Base-by-base conservation (phyloP, 2,113 vertebrate species). In the Platichthys stellatus region DNA sequence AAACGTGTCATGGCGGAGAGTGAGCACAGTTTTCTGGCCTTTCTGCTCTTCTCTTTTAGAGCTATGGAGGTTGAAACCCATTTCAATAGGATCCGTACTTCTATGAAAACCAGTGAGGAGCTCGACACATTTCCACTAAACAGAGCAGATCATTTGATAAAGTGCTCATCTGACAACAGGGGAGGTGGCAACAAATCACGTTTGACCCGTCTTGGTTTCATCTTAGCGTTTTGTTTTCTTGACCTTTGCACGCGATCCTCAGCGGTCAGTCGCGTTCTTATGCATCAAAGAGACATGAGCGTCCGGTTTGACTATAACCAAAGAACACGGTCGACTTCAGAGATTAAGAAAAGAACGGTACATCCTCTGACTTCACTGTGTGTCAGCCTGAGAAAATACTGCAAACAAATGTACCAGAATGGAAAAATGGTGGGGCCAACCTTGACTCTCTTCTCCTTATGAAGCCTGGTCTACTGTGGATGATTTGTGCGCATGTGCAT, bases 361-460 rank as follows among this genome's bases (percentile, higher is more conserved):
- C 63, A 73, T 72, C 65, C 61, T 69, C 54, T 71, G 73, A 58
- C 53, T 81, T 74, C 43, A 75, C 71, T 76, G 76, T 79, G 63
- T 69, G 76, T 72, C 21, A 28, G 63, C 38, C 67, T 72, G 69
- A 80, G 60, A 72, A 86, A 61, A 72, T 67, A 60, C 43, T 63
- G 63, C 59, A 84, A 82, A 72, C 74, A 67, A 80, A 65, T 45
- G 69, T 59, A 81, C 58, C 56, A 77, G 49, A 43, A 47, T 23
- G 57, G 79, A 23, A 70, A 31, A 66, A 53, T 8, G n/a, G 23
- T 4, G 12, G 2, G 65, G 38, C 56, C 8, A 67, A 69, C 63
- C 45, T 63, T 64, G 59, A 70, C 31, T n/a, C 54, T 63, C 70
- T 81, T 90, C 57, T 85, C 80, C 87, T 90, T 89, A 86, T 88